A percentile compares a stretch with the other conserved stretches of the same genome.
Conservation (phyloP, 2,797 vertebrate species). For the Sarcophilus harrisii region DNA sequence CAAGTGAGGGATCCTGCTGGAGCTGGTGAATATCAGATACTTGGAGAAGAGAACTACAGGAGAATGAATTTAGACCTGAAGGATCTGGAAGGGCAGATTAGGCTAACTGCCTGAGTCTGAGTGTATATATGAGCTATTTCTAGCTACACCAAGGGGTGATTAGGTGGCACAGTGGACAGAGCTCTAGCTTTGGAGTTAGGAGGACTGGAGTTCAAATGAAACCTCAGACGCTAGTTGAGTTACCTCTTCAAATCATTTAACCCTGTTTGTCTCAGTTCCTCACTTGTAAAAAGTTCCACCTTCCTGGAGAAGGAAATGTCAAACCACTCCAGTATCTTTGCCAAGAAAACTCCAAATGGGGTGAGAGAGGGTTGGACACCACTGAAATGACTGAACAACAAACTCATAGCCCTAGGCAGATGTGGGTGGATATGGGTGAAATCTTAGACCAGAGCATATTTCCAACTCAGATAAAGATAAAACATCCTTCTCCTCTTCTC, state of each 20-base stretch:
- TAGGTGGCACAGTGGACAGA: not conserved
- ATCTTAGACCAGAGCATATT: not conserved
- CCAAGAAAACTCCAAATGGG: not conserved
- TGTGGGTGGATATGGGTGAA: not conserved
- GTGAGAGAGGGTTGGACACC: not conserved
- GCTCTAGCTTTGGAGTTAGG: not conserved
- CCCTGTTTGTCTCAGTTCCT: not conserved
- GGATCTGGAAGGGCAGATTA: not conserved
- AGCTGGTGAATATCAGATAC: fast-evolving
- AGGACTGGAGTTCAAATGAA: not conserved
- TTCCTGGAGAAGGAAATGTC: not conserved
- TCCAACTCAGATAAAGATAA: not conserved
- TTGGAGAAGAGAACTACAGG: not conserved
- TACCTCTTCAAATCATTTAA: not conserved
- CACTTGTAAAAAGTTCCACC: not conserved
- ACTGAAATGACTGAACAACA: not conserved
- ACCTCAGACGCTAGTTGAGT: not conserved
- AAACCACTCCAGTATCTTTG: not conserved
- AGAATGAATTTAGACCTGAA: not conserved
- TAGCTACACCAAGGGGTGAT: no score
- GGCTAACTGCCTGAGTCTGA: not conserved
- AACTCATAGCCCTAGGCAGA: not conserved
- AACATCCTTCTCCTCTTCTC: not conserved
- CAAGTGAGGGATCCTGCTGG: not conserved
- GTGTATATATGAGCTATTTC: not conserved